Base-by-base conservation (phyloP, 2,797 vertebrate species). In the Sebastes ruberrimus region DNA sequence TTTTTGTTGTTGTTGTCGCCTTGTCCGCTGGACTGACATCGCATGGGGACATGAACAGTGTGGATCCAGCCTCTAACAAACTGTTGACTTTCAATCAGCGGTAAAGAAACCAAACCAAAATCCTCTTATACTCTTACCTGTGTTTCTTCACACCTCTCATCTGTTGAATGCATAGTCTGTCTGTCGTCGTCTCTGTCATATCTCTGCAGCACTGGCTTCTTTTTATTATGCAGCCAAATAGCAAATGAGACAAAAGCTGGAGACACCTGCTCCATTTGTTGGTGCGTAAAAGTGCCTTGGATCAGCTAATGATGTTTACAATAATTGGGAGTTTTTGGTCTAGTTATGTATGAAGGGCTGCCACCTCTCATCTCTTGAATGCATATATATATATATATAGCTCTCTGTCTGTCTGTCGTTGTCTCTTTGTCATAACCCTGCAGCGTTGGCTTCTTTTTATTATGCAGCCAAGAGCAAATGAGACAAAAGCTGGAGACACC, bases 71-170 rank as follows among this genome's bases (percentile, higher is more conserved):
- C 38, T 94, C 96, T 75, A 96, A 86, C 93, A 97, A 97, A 96
- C 94, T 97, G 95, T 96, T 96, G 95, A 97, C 91, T 95, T 96
- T 97, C 95, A 96, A 95, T 87, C 96, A 97, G 92, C 96, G 96
- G 96, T 96, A 96, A 96, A 80, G 74, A 30, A 52, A 53, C 10
- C 10, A 30, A 33, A n/a, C 18, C 30, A 2, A 56, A 49, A 52
- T n/a, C 16, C 38, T 66, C 5, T 42, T 42, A 1, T 42, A 11
- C 76, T 81, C 42, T 55, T 74, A 25, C 75, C 73, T 74, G 78
- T 85, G 75, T 92, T 65, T 56, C 13, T 81, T 88, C 81, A 74
- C 68, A 25, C 42, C 65, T 80, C 56, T 87, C 88, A 94, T 93
- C 92, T 93, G 92, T 93, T 94, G 91, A 87, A 89, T 87, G 88